Base-by-base conservation (phyloP, 2,888 invertebrate genomes). In the Drosophila siamana region DNA sequence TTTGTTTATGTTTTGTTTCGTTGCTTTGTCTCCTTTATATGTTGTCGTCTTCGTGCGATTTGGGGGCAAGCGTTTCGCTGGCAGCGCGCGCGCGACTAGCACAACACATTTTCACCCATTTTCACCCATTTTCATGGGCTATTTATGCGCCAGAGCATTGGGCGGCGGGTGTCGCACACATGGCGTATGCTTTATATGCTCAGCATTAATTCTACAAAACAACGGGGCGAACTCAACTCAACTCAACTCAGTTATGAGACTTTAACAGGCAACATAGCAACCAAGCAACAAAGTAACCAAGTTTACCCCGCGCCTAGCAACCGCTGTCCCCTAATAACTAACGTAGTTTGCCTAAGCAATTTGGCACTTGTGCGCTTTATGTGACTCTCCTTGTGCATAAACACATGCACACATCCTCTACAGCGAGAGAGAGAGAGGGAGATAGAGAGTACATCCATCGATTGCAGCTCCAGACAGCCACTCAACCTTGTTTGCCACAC, bases 311-410 rank as follows among this genome's bases (percentile, higher is more conserved):
- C 57, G 43, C 30, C 74, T 51, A 46, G 56, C 69, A 78, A 74
- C 78, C 63, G 57, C 64, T 74, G 40, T n/a, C 5, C 59, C 41
- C 62, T 69, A 85, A 80, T 88, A 86, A 75, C 86, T 83, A 82
- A 86, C 80, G 64, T 86, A 80, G 73, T 81, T 81, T 83, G 84
- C 68, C 73, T 69, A 63, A 86, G 80, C 86, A 82, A 86, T 88
- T 82, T 82, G 84, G 84, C 84, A 80, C 80, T 83, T 86, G 80
- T 86, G 80, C 59, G 70, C 75, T 67, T 69, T 61, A 62, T 81
- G 75, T 56, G 59, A 57, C 43, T 55, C 13, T 52, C 16, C 30
- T 22, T 22, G 8, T 30, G 9, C 50, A n/a, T 36, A 36, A 0
- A 33, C 19, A 22, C n/a, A 19, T 4, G 8, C 15, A 28, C 33